These are phyloP conservation scores for Globicephala melas DNA, from an alignment of 2,113 vertebrate species.

Conservation along the genomic window DNA sequence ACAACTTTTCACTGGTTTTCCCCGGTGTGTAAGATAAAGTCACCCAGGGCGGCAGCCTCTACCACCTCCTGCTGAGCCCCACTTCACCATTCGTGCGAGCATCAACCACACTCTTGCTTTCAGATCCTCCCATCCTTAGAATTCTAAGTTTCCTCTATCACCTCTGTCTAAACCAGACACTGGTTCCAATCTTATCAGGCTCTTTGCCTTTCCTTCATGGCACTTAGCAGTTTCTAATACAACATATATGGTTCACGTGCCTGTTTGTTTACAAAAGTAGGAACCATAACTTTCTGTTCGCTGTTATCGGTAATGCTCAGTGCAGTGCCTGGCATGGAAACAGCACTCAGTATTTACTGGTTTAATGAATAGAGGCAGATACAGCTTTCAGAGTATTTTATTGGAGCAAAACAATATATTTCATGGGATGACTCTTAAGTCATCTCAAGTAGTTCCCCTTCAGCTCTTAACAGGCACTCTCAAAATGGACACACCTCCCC, in stretches of 20 bases:
- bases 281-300: not conserved
- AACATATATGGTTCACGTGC: not conserved
- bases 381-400: conserved; percentile 77
- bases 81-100: no score
- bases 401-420: conserved; percentile 80
- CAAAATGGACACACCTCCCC: conserved; percentile 62
- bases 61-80: not conserved
- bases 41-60: not conserved
- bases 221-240: not conserved
- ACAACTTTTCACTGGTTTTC: not conserved
- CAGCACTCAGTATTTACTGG: not conserved
- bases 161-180: not conserved
- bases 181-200: not conserved
- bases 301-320: not conserved
- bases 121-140: not conserved
- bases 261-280: not conserved
- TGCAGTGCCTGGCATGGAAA: not conserved
- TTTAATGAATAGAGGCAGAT: conserved; percentile 16
- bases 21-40: not conserved
- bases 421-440: conserved; percentile 65
- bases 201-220: not conserved
- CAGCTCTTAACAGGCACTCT: conserved; percentile 75
- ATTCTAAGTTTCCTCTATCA: not conserved
- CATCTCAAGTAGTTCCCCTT: conserved; percentile 70
- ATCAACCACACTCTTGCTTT: not conserved